A percentile compares a stretch with the other conserved stretches of the same genome.
phyloP scores from a whole-genome alignment of 92 coral and sea anemone species.

The Pocillopora meandrina region DNA sequence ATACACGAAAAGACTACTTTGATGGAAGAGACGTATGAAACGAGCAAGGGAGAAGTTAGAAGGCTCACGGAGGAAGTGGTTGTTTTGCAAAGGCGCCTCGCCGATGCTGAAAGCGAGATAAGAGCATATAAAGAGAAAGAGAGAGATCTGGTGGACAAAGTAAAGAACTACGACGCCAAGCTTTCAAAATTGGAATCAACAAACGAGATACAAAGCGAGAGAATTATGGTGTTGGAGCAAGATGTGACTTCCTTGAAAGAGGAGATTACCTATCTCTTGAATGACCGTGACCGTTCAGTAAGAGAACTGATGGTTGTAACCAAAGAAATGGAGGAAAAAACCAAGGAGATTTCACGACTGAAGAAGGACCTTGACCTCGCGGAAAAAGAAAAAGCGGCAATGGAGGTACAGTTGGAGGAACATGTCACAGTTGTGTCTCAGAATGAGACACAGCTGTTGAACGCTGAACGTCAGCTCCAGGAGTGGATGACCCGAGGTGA shows the following conservation, averaged over 20 bases:
- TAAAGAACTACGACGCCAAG: slow-evolving; percentile 58
- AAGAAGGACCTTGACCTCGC: slow-evolving; percentile 71
- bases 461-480: slow-evolving; percentile 83
- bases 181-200: slow-evolving; percentile 80
- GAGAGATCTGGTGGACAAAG: slow-evolving; percentile 55
- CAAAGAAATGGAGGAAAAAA: slow-evolving; percentile 57
- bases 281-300: slow-evolving; percentile 78
- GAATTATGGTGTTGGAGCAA: slow-evolving; percentile 79
- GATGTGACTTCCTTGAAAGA: slow-evolving; percentile 66
- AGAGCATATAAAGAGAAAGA: slow-evolving; percentile 68
- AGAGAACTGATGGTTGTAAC: slow-evolving; percentile 50
- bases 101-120: slow-evolving; percentile 62
- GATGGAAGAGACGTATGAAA: slow-evolving; percentile 64
- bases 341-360: slow-evolving; percentile 56
- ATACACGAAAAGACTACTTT: slow-evolving; percentile 63
- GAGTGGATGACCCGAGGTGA: slow-evolving; percentile 78
- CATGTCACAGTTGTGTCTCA: slow-evolving; percentile 61
- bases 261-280: slow-evolving; percentile 63
- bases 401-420: slow-evolving; percentile 83
- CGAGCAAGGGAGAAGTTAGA: slow-evolving; percentile 73
- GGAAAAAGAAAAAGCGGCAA: slow-evolving; percentile 67
- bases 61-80: slow-evolving; percentile 71
- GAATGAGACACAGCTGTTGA: slow-evolving; percentile 69
- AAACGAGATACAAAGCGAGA: slow-evolving; percentile 73
- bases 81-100: slow-evolving; percentile 60